These are phyloP conservation scores for Macropus fuliginosus DNA, from an alignment of 2,797 vertebrate genomes.

Conservation along the genomic window DNA sequence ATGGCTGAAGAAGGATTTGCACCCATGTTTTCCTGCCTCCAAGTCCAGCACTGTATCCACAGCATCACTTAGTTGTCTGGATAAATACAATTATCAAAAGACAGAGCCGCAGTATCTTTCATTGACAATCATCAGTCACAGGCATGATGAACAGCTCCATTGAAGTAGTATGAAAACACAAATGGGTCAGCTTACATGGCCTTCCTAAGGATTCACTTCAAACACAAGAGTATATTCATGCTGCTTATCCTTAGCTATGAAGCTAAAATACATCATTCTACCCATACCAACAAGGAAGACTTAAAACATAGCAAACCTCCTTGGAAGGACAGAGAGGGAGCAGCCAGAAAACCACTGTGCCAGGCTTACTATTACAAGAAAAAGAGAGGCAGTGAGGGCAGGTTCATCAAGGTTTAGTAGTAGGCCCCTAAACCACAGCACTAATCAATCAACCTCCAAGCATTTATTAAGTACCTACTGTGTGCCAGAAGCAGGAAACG, in stretches of 20 bases:
- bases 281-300: background rate
- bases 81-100: conserved; percentile 16
- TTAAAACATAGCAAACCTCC: too few species aligned
- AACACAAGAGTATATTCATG: conserved; percentile 17
- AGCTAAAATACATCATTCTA: conserved; percentile 20
- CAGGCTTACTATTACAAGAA: too few species aligned
- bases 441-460: background rate
- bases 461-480: background rate
- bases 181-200: background rate
- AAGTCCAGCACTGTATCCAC: background rate
- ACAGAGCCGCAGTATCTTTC: background rate
- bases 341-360: too few species aligned
- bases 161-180: conserved; percentile 17
- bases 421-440: background rate
- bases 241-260: background rate
- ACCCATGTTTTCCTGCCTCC: background rate
- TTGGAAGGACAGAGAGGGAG: too few species aligned
- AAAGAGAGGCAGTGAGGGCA: too few species aligned
- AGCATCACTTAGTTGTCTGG: background rate
- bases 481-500: too few species aligned
- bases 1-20: background rate
- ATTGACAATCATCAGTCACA: too few species aligned
- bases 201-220: conserved; percentile 40
- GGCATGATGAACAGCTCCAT: background rate
- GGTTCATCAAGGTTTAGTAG: background rate